These are phyloP conservation scores for Papilio aristodemus DNA, from an alignment of 1,140 invertebrate genomes.

Conservation along the genomic window DNA sequence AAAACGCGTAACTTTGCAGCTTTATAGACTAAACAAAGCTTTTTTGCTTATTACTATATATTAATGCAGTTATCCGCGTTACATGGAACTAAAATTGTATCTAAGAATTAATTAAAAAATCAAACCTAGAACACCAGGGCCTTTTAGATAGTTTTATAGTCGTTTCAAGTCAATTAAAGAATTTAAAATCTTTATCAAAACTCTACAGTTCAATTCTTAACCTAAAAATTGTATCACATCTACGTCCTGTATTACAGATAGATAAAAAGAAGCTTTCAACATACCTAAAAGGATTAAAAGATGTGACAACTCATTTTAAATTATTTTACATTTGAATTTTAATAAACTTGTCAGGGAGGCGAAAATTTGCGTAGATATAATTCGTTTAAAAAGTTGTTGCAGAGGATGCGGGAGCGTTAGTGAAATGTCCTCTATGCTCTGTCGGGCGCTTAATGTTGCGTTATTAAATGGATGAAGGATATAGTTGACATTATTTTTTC, in stretches of 20 bases:
- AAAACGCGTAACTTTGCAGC: not conserved
- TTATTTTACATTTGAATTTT: not conserved
- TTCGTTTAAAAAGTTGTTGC: not conserved
- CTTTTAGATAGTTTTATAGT: too few species aligned
- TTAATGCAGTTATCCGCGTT: not conserved
- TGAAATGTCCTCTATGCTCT: not conserved
- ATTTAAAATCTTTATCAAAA: too few species aligned
- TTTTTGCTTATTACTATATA: not conserved
- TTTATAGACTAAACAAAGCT: not conserved
- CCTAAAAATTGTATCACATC: too few species aligned
- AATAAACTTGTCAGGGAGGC: not conserved
- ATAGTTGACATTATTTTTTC: not conserved
- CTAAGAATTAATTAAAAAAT: too few species aligned
- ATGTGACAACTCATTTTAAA: too few species aligned
- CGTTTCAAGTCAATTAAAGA: too few species aligned
- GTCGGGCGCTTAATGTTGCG: not conserved
- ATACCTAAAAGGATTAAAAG: too few species aligned
- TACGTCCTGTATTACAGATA: too few species aligned
- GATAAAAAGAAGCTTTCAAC: too few species aligned
- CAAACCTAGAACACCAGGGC: too few species aligned
- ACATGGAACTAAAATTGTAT: too few species aligned
- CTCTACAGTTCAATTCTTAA: too few species aligned
- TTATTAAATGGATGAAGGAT: conserved; percentile 2
- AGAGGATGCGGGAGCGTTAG: not conserved
- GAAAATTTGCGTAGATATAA: not conserved